These are phyloP conservation scores for Drosophila melanosoma DNA, from an alignment of 2,888 invertebrate genomes.

Conservation along the genomic window DNA sequence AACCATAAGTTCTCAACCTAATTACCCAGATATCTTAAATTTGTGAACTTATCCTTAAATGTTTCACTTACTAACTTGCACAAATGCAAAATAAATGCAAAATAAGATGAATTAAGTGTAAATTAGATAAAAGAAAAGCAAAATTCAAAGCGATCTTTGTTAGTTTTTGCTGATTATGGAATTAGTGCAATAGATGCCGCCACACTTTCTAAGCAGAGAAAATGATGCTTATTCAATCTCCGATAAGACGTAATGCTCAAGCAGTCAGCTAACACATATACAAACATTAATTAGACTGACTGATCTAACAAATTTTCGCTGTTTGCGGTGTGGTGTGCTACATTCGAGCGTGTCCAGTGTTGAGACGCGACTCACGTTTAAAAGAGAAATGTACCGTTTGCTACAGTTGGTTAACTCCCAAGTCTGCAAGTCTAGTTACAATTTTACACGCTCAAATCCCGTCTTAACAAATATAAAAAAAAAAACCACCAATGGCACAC, in stretches of 20 bases:
- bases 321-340: slow-evolving; percentile 54
- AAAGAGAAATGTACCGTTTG: slow-evolving; percentile 70
- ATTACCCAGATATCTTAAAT: neutral
- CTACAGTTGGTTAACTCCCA: slow-evolving; percentile 69
- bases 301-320: slow-evolving; percentile 58
- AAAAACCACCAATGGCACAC: slow-evolving; percentile 47
- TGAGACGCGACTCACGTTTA: slow-evolving; percentile 71
- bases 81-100: neutral
- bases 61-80: neutral
- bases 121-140: neutral
- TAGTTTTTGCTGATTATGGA: slow-evolving; percentile 37
- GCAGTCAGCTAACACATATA: slow-evolving; percentile 57
- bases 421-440: slow-evolving; percentile 30
- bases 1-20: neutral
- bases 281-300: slow-evolving; percentile 47
- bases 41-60: neutral
- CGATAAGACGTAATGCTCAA: slow-evolving; percentile 76
- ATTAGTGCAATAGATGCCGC: slow-evolving; percentile 40
- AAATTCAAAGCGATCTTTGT: slow-evolving; percentile 1
- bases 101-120: neutral
- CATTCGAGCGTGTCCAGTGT: slow-evolving; percentile 75
- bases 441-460: slow-evolving; percentile 53
- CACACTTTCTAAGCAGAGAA: slow-evolving; percentile 68
- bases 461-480: slow-evolving; percentile 55
- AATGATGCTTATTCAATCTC: slow-evolving; percentile 69